phyloP scores from a whole-genome alignment of 2,113 vertebrate genomes.

The Ictalurus furcatus region DNA sequence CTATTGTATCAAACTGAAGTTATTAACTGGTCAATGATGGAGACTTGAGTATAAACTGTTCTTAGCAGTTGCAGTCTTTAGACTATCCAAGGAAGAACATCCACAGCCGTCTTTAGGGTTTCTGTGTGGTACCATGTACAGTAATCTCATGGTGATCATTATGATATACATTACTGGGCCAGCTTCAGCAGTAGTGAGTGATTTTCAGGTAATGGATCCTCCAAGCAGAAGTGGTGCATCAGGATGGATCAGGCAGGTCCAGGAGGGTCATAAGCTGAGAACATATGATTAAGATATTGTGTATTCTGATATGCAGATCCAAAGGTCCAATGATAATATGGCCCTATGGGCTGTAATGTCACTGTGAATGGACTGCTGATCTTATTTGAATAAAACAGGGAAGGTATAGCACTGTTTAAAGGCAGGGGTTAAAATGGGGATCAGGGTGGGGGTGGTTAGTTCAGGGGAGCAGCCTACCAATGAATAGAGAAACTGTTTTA shows the following conservation, averaged over 20 bases:
- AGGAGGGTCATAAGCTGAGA: neutral
- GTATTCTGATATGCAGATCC: neutral
- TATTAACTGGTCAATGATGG: neutral
- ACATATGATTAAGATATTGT: neutral
- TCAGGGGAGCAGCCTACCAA: neutral
- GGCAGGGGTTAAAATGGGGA: neutral
- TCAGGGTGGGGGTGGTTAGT: neutral
- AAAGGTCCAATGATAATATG: no score
- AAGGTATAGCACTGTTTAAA: neutral
- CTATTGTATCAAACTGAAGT: neutral
- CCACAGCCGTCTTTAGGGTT: neutral
- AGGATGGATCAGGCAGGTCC: neutral
- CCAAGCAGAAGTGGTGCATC: no score
- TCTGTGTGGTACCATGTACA: no score
- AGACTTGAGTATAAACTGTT: neutral
- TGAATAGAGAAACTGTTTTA: neutral
- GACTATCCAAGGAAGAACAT: no score
- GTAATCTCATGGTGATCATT: no score
- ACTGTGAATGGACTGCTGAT: neutral
- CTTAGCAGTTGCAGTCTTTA: no score
- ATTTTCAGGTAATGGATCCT: no score
- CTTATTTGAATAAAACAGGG: no score
- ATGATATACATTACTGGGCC: no score
- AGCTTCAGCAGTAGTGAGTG: no score
- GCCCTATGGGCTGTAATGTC: neutral